phyloP scores from a whole-genome alignment of 1,140 invertebrate genomes.

The Gryon sp. region DNA sequence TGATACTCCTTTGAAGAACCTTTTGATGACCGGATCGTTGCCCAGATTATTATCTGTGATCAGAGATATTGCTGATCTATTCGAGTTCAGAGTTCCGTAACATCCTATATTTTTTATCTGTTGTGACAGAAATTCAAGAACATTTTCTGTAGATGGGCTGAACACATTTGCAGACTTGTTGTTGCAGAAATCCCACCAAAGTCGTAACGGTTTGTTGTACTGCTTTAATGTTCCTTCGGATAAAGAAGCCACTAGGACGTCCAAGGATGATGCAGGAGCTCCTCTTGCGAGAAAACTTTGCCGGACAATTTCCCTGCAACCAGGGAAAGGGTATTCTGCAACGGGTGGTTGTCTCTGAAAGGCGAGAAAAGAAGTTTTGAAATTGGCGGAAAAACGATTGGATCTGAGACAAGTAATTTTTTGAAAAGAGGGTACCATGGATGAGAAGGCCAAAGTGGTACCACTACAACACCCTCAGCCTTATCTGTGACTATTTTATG shows the following conservation, averaged over 20 bases:
- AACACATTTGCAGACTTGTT: too few species aligned
- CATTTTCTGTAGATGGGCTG: not conserved
- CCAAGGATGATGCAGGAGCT: not conserved
- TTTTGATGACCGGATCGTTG: not conserved
- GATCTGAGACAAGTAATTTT: slow-evolving; percentile 3
- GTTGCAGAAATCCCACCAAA: slow-evolving; percentile 21
- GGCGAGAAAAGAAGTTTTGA: slow-evolving; percentile 2
- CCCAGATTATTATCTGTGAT: slow-evolving; percentile 1
- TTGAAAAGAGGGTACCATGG: slow-evolving; percentile 14
- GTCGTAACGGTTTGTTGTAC: slow-evolving; percentile 1
- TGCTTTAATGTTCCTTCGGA: too few species aligned
- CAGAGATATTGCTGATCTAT: slow-evolving; percentile 16
- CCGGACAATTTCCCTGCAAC: slow-evolving; percentile 1
- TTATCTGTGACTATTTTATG: slow-evolving; percentile 10
- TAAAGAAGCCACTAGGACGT: not conserved
- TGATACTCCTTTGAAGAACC: slow-evolving; percentile 22
- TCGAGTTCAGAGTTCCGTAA: slow-evolving; percentile 18
- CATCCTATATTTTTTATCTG: not conserved
- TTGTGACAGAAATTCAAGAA: too few species aligned
- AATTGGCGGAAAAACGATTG: slow-evolving; percentile 6
- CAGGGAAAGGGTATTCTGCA: not conserved
- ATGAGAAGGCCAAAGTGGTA: slow-evolving; percentile 1
- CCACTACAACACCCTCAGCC: not conserved
- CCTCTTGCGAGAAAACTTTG: too few species aligned
- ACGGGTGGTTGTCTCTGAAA: slow-evolving; percentile 9